Conservation (phyloP, 2,888 invertebrate species). For the Callosobruchus maculatus region DNA sequence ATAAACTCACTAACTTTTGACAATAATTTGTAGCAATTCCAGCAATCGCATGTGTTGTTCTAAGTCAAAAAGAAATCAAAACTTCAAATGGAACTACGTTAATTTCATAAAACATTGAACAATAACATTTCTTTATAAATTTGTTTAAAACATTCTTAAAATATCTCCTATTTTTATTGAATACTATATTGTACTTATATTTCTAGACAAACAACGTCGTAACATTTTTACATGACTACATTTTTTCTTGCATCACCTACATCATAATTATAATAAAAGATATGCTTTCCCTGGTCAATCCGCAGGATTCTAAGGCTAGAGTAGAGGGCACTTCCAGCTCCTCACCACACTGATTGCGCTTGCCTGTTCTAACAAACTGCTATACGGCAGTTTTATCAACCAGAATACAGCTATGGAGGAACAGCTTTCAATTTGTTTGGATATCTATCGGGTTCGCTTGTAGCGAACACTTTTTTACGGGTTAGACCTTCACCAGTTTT, state of each 20-base stretch:
- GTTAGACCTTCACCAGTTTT: too few relatives aligned
- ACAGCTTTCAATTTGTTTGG: neutral
- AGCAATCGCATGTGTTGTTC: neutral
- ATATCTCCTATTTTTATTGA: slow-evolving; percentile 16
- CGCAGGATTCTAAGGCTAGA: slow-evolving; percentile 49
- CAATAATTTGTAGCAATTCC: neutral
- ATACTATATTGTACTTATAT: slow-evolving; percentile 40
- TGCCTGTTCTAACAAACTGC: slow-evolving; percentile 27
- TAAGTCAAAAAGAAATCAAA: neutral
- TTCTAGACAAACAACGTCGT: slow-evolving; percentile 47
- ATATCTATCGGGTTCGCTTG: neutral
- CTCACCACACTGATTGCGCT: slow-evolving; percentile 34
- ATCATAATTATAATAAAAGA: slow-evolving; percentile 45
- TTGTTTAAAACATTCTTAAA: neutral
- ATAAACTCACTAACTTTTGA: too few relatives aligned
- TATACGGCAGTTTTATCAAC: slow-evolving; percentile 28
- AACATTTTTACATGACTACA: slow-evolving; percentile 49
- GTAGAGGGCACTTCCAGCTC: slow-evolving; percentile 28
- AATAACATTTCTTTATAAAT: slow-evolving; percentile 1
- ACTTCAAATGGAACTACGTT: neutral
- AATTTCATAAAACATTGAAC: neutral
- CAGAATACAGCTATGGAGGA: neutral
- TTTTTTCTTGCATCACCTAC: slow-evolving; percentile 41
- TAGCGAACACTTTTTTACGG: too few relatives aligned
- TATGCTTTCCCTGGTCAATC: slow-evolving; percentile 49